A percentile compares a stretch with the other conserved stretches of the same genome.
Conservation (phyloP, 1,140 invertebrate genomes). For the Daktulosphaira vitifoliae region DNA sequence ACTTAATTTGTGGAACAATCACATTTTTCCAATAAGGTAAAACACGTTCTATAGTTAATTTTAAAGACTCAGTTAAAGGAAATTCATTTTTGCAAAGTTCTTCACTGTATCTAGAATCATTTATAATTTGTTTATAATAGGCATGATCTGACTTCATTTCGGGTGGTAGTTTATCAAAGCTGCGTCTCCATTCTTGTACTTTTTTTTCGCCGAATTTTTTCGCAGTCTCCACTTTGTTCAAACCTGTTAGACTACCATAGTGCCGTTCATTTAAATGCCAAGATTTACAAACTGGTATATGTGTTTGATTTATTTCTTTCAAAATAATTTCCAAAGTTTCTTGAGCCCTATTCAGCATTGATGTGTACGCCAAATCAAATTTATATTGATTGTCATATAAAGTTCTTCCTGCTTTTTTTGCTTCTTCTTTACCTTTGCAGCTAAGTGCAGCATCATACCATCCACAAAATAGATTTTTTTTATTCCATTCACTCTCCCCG, state of each 20-base stretch:
- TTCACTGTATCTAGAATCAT: slow-evolving; percentile 68
- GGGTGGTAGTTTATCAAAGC: slow-evolving; percentile 86
- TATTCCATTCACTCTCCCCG: slow-evolving; percentile 65
- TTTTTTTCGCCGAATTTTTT: slow-evolving; percentile 87
- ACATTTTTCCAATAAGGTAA: slow-evolving; percentile 90
- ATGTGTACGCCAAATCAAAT: slow-evolving; percentile 88
- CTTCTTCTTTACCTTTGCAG: slow-evolving; percentile 70
- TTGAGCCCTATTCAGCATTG: slow-evolving; percentile 80
- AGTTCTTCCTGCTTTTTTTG: slow-evolving; percentile 72
- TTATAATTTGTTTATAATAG: slow-evolving; percentile 73
- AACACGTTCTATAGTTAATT: slow-evolving; percentile 79
- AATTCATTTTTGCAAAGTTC: slow-evolving; percentile 72
- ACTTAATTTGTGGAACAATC: slow-evolving; percentile 83
- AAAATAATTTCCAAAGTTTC: slow-evolving; percentile 72
- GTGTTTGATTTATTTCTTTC: slow-evolving; percentile 69
- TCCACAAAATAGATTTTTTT: slow-evolving; percentile 62
- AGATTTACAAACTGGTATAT: slow-evolving; percentile 69
- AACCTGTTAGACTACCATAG: slow-evolving; percentile 85
- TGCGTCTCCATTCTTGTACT: slow-evolving; percentile 80
- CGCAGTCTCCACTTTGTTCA: slow-evolving; percentile 92
- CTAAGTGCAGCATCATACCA: slow-evolving; percentile 57
- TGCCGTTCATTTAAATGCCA: slow-evolving; percentile 93
- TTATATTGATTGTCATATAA: slow-evolving; percentile 70
- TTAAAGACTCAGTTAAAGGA: slow-evolving; percentile 85
- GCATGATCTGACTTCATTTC: slow-evolving; percentile 73